Percentiles rank a stretch among this genome's conserved stretches.
These are phyloP conservation scores for Nylanderia fulva DNA, from an alignment of 1,140 invertebrate genomes.

Conservation along the genomic window DNA sequence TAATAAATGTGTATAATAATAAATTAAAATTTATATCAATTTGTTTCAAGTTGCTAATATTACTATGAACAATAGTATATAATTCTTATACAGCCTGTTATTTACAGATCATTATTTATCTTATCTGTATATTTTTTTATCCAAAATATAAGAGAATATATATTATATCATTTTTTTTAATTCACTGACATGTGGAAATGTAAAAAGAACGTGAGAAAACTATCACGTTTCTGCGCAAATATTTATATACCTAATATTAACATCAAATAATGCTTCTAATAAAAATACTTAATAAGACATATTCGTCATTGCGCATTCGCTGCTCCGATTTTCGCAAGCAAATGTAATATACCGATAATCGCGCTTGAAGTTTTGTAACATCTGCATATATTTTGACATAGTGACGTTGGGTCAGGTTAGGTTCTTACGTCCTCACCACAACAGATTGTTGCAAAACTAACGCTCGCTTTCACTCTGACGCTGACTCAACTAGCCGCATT, in stretches of 20 bases:
- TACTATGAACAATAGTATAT: neutral
- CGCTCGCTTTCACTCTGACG: slow-evolving; percentile 36
- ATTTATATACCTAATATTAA: neutral
- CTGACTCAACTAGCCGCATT: slow-evolving; percentile 25
- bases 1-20: neutral
- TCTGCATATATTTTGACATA: neutral
- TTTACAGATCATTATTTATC: neutral
- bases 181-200: too few species aligned
- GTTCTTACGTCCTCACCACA: slow-evolving; percentile 22
- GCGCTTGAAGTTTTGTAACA: slow-evolving; percentile 7
- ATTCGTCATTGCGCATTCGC: neutral
- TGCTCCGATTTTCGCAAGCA: slow-evolving; percentile 13
- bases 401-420: slow-evolving; percentile 31
- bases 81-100: neutral
- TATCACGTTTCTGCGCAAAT: neutral
- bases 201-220: neutral
- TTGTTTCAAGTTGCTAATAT: neutral
- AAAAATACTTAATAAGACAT: neutral
- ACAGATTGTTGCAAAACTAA: neutral
- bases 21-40: neutral
- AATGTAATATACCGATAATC: slow-evolving; percentile 13
- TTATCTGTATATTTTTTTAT: too few species aligned
- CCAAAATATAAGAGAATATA: neutral
- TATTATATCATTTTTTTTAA: too few species aligned
- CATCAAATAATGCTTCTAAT: neutral